A percentile compares a stretch with the other conserved stretches of the same genome.
phyloP scores from a whole-genome alignment of 2,888 invertebrate genomes.

The Athalia circularis region DNA sequence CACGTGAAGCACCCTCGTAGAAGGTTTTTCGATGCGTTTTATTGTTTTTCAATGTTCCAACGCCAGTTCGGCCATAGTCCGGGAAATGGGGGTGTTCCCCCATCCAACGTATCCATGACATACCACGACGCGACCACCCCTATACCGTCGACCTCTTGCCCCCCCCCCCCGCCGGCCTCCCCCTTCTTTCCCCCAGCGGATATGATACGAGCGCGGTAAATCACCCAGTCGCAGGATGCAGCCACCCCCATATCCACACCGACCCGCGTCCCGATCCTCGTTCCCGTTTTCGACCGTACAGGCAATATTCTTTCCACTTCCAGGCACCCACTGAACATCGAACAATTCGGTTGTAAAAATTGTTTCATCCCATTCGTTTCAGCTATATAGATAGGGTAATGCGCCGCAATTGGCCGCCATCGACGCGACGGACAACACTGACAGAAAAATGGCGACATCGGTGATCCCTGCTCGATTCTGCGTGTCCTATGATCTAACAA shows the following conservation, averaged over 20 bases:
- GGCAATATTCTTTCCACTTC: slow-evolving; percentile 31
- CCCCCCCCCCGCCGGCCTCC: neutral
- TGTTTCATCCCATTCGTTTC: slow-evolving; percentile 44
- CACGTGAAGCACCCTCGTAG: slow-evolving; percentile 1
- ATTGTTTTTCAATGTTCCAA: slow-evolving; percentile 36
- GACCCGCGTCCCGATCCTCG: slow-evolving; percentile 22
- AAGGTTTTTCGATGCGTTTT: slow-evolving; percentile 26
- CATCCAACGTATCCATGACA: slow-evolving; percentile 27
- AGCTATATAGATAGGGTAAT: neutral
- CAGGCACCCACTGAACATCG: slow-evolving; percentile 46
- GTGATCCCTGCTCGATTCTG: neutral
- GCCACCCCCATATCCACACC: slow-evolving; percentile 21
- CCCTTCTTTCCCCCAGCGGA: slow-evolving; percentile 10
- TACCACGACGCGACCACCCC: slow-evolving; percentile 28
- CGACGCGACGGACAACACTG: neutral
- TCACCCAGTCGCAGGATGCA: slow-evolving; percentile 36
- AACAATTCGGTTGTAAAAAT: slow-evolving; percentile 52
- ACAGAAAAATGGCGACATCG: neutral
- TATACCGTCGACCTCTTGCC: neutral
- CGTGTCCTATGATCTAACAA: neutral
- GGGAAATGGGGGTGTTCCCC: neutral
- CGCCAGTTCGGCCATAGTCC: slow-evolving; percentile 22
- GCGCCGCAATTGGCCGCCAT: slow-evolving; percentile 14
- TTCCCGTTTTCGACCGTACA: slow-evolving; percentile 5
- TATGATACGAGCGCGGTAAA: slow-evolving; percentile 31